Evolutionary conservation across 2,888 invertebrate genomes (phyloP).

Genomic region (Acanthacorydalis orientalis): DNA sequence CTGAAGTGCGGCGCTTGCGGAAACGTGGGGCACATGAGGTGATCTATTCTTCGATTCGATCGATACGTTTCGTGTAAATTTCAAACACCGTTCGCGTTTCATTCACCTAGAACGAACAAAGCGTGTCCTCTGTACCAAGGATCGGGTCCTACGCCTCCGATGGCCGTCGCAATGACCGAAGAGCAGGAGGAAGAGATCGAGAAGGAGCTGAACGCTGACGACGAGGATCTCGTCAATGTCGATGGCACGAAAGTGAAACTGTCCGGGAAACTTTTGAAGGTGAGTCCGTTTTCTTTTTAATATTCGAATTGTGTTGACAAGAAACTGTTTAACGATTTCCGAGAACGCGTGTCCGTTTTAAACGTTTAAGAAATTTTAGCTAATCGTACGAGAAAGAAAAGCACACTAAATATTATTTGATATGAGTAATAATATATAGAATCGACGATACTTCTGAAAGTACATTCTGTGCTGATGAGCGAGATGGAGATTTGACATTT

Average conservation of each 20-base stretch:
- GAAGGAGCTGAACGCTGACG: constrained; percentile 57
- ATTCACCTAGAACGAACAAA: constrained; percentile 64
- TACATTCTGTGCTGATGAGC: no score
- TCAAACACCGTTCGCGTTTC: no score
- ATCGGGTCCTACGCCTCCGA: constrained; percentile 39
- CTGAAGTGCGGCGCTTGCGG: constrained; percentile 96
- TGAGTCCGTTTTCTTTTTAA: constrained; percentile 16
- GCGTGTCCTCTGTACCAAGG: constrained; percentile 89
- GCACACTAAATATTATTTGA: no score
- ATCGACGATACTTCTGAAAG: no score
- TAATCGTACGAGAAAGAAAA: no score
- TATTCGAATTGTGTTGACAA: no score
- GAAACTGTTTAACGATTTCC: no score
- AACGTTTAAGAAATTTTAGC: no score
- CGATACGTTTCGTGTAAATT: not conserved
- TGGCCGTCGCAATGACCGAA: constrained; percentile 58
- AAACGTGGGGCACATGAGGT: constrained; percentile 55
- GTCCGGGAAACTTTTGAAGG: constrained; percentile 73
- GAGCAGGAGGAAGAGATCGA: constrained; percentile 71
- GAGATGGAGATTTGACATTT: no score
- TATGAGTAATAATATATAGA: no score
- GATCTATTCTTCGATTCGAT: constrained; percentile 23
- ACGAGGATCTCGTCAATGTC: constrained; percentile 78
- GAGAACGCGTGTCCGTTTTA: no score
- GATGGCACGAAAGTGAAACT: constrained; percentile 90